phyloP scores from a whole-genome alignment of 2,888 invertebrate species.

The Meloe dianella region DNA sequence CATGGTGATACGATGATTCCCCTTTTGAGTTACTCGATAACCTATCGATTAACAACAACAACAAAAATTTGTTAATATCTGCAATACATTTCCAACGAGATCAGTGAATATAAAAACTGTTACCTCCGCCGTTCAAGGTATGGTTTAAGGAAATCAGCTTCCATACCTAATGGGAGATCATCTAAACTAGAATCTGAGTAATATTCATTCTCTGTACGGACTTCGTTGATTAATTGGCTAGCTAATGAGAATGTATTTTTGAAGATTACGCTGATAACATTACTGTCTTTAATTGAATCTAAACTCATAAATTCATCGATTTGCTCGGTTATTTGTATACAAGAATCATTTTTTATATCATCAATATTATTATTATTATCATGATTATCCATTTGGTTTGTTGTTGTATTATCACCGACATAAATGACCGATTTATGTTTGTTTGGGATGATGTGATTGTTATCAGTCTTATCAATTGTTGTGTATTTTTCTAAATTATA shows the following conservation, averaged over 20 bases:
- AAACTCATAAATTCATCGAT: slow-evolving; percentile 54
- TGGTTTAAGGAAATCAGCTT: slow-evolving; percentile 53
- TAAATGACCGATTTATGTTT: slow-evolving; percentile 57
- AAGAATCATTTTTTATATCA: slow-evolving; percentile 28
- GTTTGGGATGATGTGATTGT: slow-evolving; percentile 31
- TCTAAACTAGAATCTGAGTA: slow-evolving; percentile 47
- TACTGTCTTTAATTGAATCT: slow-evolving; percentile 49
- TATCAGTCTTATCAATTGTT: slow-evolving; percentile 22
- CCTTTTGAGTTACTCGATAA: slow-evolving; percentile 62
- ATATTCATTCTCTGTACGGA: slow-evolving; percentile 47
- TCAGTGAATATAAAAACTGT: not conserved
- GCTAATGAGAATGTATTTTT: slow-evolving; percentile 55
- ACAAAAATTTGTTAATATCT: not conserved
- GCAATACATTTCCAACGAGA: no score
- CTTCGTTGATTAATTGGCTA: slow-evolving; percentile 54
- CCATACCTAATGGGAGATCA: slow-evolving; percentile 58
- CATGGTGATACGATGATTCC: slow-evolving; percentile 49
- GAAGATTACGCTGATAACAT: slow-evolving; percentile 54
- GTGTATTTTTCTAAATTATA: slow-evolving; percentile 57
- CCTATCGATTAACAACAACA: slow-evolving; percentile 50
- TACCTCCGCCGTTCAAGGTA: slow-evolving; percentile 45
- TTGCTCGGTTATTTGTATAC: slow-evolving; percentile 50
- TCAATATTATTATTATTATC: slow-evolving; percentile 23
- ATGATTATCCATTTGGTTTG: slow-evolving; percentile 2
- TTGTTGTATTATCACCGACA: slow-evolving; percentile 44